Base-by-base conservation (phyloP, 2,888 invertebrate species). In the Phlogophora meticulosa region DNA sequence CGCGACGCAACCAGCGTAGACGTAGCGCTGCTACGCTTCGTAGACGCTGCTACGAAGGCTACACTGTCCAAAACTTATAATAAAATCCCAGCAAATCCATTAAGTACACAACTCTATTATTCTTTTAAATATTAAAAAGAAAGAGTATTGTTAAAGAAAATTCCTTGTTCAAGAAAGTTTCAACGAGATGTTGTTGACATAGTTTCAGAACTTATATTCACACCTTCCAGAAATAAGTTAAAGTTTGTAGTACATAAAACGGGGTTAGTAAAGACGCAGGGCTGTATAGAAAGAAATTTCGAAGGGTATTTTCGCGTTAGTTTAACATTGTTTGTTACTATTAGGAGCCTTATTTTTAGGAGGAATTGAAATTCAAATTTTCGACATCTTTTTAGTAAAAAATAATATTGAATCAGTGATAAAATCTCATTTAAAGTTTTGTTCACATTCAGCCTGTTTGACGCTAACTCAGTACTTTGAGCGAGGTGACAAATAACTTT, bases 171-270 rank as follows among this genome's bases (percentile, higher is more conserved):
- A 51, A n/a, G 15, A 45, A 51, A 56, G 20, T 51, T 51, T 40
- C 20, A 42, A 17, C 49, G 7, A 22, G 38, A 40, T 40, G 20
- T 46, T 28, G 22, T 32, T 34, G 55, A 43, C 48, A 75, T 51
- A 45, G 56, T 70, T 70, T 48, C 0, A 17, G 7, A 68, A 56
- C 43, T 56, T 45, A 40, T 51, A 40, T 67, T 40, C 49, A 68
- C 17, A 24, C 56, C 22, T 51, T 22, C 1, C 10, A 17, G n/a
- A 36, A 28, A 20, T 36, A 24, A 34, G 5, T 42, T n/a, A 10
- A 49, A 56, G 5, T 68, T 28, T n/a, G 42, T 17, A 40, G 38
- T 22, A 7, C 28, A n/a, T n/a, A n/a, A n/a, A n/a, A n/a, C n/a
- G n/a, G n/a, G n/a, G n/a, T n/a, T n/a, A n/a, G n/a, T n/a, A n/a